Base-by-base conservation (phyloP, 1,140 invertebrate genomes). In the Micrasema longulum region DNA sequence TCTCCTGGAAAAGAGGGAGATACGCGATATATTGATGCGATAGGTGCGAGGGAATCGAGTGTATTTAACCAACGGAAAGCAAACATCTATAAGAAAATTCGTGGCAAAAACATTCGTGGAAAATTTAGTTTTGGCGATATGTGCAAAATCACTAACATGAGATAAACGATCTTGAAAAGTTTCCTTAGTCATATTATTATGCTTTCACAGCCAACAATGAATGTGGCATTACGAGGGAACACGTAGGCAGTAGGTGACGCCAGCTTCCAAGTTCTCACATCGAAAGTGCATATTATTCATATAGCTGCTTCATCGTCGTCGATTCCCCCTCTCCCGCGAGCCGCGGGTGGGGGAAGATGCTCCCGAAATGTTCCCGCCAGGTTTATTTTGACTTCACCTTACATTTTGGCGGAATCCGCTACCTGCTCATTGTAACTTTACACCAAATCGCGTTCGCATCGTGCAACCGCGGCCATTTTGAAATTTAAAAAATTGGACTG, bases 371-470 rank as follows among this genome's bases (percentile, higher is more conserved):
- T 57, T 75, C 69, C 41, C 31, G 41, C 48, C 65, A 65, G 50
- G 69, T 71, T 75, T 75, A 75, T 75, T 75, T 75, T 71, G 69
- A 68, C 70, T 75, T 65, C 69, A 69, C 69, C 64, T 75, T 48
- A 71, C 71, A 48, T 52, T 53, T 68, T 36, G 48, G 31, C 50
- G 38, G 50, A 43, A 66, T 64, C 57, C 45, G 22, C 64, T 55
- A 66, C 73, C 69, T 71, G 63, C 63, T 63, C 68, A 74, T 74
- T 71, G 73, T 74, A 74, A 74, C 63, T 52, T 35, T 62, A 74
- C 41, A 69, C 68, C 60, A 63, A 55, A 50, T 26, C 31, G 20
- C 36, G 57, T 64, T 52, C 57, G 48, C 60, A 35, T 23, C 55
- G 43, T 18, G 31, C 47, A 16, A 11, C 48, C 26, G 60, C 72